These are phyloP conservation scores for Oophaga pumilio DNA, from an alignment of 2,113 vertebrate species.

Conservation along the genomic window DNA sequence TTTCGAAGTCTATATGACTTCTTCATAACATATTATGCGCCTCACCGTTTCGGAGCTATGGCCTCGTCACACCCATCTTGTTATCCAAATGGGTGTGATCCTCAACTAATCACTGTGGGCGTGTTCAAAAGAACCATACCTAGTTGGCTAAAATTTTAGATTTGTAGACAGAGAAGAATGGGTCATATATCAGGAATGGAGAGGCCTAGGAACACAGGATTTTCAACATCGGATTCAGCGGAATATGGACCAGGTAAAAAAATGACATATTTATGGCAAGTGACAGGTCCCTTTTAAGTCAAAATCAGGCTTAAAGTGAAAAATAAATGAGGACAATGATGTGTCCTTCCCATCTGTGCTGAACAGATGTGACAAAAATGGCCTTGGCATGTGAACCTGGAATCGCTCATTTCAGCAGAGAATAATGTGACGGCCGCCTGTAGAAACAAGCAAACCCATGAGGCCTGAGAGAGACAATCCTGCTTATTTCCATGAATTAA, in stretches of 20 bases:
- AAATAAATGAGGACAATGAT: background rate
- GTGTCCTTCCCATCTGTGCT: background rate
- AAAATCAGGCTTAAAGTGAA: background rate
- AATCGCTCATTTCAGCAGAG: background rate
- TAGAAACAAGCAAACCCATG: background rate
- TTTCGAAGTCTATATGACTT: too few relatives aligned
- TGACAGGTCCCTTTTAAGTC: background rate
- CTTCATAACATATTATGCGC: too few relatives aligned
- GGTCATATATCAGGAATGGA: too few relatives aligned
- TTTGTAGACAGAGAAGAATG: too few relatives aligned
- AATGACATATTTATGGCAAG: background rate
- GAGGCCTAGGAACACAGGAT: too few relatives aligned
- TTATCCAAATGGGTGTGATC: too few relatives aligned
- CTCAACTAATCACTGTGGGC: too few relatives aligned
- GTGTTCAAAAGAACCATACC: too few relatives aligned
- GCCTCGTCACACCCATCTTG: too few relatives aligned
- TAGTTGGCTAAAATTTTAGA: too few relatives aligned
- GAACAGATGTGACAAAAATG: background rate
- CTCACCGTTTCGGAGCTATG: too few relatives aligned
- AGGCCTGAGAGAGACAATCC: background rate
- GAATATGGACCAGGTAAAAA: background rate
- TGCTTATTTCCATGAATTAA: constrained; percentile 9
- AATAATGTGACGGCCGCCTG: background rate
- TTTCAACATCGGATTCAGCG: too few relatives aligned
- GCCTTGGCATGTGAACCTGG: background rate